Conservation (phyloP, 2,113 vertebrate species). For the Coptodon bakossiorum region DNA sequence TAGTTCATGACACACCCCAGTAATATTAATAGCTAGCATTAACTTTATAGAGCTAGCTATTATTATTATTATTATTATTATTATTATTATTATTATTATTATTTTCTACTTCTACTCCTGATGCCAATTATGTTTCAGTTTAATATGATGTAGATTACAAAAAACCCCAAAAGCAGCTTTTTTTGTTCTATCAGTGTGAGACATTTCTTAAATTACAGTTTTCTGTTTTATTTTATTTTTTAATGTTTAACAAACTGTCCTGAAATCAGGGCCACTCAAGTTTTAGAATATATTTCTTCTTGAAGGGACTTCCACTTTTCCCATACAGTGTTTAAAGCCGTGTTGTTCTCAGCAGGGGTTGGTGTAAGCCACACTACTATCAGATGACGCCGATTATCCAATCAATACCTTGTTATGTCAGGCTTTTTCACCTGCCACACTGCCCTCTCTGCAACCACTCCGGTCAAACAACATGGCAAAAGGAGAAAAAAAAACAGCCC, state of each 20-base stretch:
- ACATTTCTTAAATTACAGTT: background rate
- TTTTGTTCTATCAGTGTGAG: background rate
- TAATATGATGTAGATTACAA: too few relatives aligned
- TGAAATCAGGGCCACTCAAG: background rate
- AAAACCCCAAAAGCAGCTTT: rapidly evolving
- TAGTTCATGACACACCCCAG: background rate
- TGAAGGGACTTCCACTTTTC: background rate
- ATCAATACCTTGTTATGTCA: conserved; percentile 71
- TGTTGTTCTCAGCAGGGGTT: conserved; percentile 55
- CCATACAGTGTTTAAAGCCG: conserved; percentile 15
- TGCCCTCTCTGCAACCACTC: conserved; percentile 10
- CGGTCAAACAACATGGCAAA: background rate
- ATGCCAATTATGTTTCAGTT: background rate
- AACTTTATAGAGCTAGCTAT: background rate
- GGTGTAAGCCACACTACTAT: conserved; percentile 64
- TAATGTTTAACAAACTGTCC: background rate
- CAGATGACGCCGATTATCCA: conserved; percentile 73
- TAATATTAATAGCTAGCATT: background rate
- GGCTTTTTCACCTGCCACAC: conserved; percentile 11
- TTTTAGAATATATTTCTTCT: background rate
- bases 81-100: background rate
- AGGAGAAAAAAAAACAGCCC: conserved; percentile 20
- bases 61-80: background rate
- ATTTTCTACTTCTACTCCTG: background rate
- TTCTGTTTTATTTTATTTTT: background rate